These are phyloP conservation scores for Lanius collurio DNA, from an alignment of 2,113 vertebrate genomes.

Conservation along the genomic window DNA sequence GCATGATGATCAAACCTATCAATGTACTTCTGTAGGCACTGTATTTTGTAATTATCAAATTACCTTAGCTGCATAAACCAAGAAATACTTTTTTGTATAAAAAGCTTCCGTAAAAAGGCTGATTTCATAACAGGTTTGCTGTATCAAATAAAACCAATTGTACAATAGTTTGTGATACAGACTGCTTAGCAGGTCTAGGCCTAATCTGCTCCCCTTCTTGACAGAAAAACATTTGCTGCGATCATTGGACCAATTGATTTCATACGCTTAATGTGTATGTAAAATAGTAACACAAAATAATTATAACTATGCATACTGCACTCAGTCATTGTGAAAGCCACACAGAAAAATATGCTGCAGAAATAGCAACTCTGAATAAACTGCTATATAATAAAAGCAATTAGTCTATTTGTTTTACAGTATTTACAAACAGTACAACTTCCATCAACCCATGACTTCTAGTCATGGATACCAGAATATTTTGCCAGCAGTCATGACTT, in stretches of 20 bases:
- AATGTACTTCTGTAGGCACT: background rate
- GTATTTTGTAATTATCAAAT: background rate
- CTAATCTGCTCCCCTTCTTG: background rate
- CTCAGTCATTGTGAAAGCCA: background rate
- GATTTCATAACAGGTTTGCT: background rate
- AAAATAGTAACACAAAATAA: background rate
- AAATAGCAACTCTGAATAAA: constrained; percentile 7
- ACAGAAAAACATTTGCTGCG: background rate
- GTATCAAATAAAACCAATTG: background rate
- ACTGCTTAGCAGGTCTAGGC: background rate
- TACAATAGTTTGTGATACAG: background rate
- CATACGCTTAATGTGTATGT: background rate
- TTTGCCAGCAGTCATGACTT: constrained; percentile 35
- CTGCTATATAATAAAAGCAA: background rate
- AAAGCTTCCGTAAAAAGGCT: background rate
- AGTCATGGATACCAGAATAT: background rate
- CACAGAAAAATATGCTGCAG: background rate
- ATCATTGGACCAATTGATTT: constrained; percentile 10
- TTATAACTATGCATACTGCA: background rate
- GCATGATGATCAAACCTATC: background rate
- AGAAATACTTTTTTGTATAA: background rate
- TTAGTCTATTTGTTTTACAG: background rate
- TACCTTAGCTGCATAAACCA: background rate
- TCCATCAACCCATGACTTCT: background rate
- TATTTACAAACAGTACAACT: constrained; percentile 32